Conservation (phyloP, 2,888 invertebrate genomes). For the Megastigmus dorsalis region DNA sequence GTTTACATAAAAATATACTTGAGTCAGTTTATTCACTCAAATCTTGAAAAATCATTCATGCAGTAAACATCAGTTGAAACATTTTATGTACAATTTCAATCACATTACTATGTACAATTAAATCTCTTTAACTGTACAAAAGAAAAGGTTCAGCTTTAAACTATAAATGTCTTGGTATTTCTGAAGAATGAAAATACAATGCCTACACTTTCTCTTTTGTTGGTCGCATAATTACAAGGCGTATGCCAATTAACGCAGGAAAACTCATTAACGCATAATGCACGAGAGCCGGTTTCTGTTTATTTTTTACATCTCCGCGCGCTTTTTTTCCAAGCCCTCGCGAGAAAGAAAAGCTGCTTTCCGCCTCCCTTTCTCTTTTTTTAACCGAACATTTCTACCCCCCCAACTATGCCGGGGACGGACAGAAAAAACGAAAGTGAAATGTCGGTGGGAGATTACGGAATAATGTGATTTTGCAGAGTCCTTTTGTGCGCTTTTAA, state of each 20-base stretch:
- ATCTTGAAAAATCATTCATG: too few relatives aligned
- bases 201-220: background rate
- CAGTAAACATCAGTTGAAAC: too few relatives aligned
- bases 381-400: background rate
- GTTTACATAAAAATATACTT: too few relatives aligned
- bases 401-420: background rate
- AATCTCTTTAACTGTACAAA: slow-evolving; percentile 2
- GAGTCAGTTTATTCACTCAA: too few relatives aligned
- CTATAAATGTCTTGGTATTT: background rate
- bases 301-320: background rate
- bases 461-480: slow-evolving; percentile 40
- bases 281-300: background rate
- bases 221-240: background rate
- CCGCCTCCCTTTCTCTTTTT: slow-evolving; percentile 3
- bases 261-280: slow-evolving; percentile 28
- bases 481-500: slow-evolving; percentile 21
- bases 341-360: slow-evolving; percentile 32
- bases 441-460: slow-evolving; percentile 32
- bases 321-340: background rate
- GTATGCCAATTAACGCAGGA: slow-evolving; percentile 27
- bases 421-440: slow-evolving; percentile 35
- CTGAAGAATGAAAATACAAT: background rate
- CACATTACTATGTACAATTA: too few relatives aligned
- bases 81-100: too few relatives aligned
- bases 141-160: background rate